Base-by-base conservation (phyloP, 2,888 invertebrate genomes). In the Drosophila monieri region DNA sequence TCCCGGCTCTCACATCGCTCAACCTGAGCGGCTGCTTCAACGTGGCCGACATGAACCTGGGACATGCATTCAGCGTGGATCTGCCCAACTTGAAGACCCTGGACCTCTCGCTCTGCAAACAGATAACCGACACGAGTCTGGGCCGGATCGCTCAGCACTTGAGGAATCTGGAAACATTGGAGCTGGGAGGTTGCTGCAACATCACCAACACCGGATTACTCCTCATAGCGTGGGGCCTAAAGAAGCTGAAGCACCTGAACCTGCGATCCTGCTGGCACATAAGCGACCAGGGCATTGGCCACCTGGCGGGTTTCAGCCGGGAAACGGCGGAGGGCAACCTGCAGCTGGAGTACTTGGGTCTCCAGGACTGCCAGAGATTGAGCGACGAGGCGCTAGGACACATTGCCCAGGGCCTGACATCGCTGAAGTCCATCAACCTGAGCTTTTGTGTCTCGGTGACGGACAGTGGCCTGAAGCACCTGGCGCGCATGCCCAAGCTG, bases 371-470 rank as follows among this genome's bases (percentile, higher is more conserved):
- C 92, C 98, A 98, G 92, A 94, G 97, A 89, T 93, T 98, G 69
- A 96, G 97, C 70, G 98, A 98, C 92, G 97, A 97, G 89, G 96
- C 97, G 8, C 93, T 98, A 74, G 95, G 95, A 85, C 96, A 97
- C 91, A 95, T 97, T 68, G 95, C 97, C 74, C 93, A 94, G 72
- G 97, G 97, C 77, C 93, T 98, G 87, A 94, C 94, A 72, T 94
- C 94, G 78, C 93, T 98, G 56, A 95, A 95, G 91, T 95, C 95
- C 74, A 95, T 98, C 85, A 98, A 98, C 92, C 93, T 98, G 43
- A 97, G 97, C 80, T 98, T 98, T 92, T 98, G 98, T 92, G 96
- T 97, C 10, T 96, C 97, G 80, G 96, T 98, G 71, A 97, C 97
- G n/a, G 98, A 98, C 91, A 95, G 95, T 59, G 98, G 98, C 0